Percentiles rank a stretch among this genome's conserved stretches.
Conservation (phyloP, 1,140 invertebrate species). For the Drosophila tani region DNA sequence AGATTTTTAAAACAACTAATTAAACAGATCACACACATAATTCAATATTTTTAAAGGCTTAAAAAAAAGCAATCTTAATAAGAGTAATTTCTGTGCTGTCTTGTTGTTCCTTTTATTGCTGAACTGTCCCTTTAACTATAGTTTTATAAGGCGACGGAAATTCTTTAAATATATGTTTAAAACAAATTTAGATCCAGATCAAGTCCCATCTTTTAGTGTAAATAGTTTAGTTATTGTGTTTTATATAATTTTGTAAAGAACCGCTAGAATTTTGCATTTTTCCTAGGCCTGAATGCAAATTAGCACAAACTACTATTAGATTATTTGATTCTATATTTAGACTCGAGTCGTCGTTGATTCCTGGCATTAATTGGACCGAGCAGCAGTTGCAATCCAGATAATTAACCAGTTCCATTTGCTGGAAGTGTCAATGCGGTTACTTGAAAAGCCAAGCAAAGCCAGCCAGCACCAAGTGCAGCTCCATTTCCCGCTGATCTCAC, state of each 20-base stretch:
- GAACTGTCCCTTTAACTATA: too few species aligned
- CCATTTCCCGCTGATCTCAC: conserved; percentile 25
- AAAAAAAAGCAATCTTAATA: too few species aligned
- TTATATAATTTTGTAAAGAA: not conserved
- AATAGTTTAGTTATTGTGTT: not conserved
- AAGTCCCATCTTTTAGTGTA: not conserved
- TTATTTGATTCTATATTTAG: conserved; percentile 63
- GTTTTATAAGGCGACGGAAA: not conserved
- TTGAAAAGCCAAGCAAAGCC: conserved; percentile 49
- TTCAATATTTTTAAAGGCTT: too few species aligned
- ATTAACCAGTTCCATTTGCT: conserved; percentile 71
- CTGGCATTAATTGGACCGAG: conserved; percentile 39
- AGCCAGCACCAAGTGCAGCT: conserved; percentile 37
- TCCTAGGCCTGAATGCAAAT: conserved; percentile 8
- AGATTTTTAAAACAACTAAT: too few species aligned
- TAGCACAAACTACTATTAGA: conserved; percentile 31
- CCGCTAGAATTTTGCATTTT: not conserved
- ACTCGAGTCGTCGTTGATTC: conserved; percentile 22
- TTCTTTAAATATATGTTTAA: not conserved
- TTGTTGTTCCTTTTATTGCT: not conserved
- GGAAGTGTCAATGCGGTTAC: conserved; percentile 78
- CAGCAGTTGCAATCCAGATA: conserved; percentile 54
- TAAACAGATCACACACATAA: too few species aligned
- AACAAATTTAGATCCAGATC: not conserved
- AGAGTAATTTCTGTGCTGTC: not conserved